These are phyloP conservation scores for Temnothorax nylanderi DNA, from an alignment of 1,140 invertebrate genomes.

Conservation along the genomic window DNA sequence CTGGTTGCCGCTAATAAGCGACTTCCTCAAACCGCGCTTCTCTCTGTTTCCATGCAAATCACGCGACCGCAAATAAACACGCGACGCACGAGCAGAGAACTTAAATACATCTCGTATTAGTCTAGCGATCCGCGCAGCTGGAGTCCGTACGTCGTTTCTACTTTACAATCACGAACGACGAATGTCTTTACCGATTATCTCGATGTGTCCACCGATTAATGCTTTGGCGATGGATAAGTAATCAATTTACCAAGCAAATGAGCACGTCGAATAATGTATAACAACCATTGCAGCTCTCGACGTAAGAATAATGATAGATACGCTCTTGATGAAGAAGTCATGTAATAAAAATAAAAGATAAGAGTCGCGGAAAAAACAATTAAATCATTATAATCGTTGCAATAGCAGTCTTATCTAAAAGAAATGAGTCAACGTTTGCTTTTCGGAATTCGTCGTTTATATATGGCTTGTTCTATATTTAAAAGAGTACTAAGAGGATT, in stretches of 20 bases:
- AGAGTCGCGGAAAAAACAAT: neutral
- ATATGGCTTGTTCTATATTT: neutral
- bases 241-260: neutral
- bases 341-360: neutral
- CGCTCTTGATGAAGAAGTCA: neutral
- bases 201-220: slow-evolving; percentile 8
- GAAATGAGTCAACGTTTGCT: neutral
- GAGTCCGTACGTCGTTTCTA: slow-evolving; percentile 50
- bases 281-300: neutral
- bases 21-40: slow-evolving; percentile 31
- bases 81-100: neutral
- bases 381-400: neutral
- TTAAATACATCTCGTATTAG: neutral
- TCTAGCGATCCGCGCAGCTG: neutral
- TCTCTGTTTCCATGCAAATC: slow-evolving; percentile 55
- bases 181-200: slow-evolving; percentile 24
- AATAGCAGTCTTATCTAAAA: neutral
- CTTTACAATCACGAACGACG: slow-evolving; percentile 58
- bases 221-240: neutral
- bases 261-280: neutral
- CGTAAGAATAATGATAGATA: neutral
- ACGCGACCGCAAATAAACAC: slow-evolving; percentile 42
- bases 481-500: neutral
- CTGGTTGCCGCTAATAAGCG: slow-evolving; percentile 42
- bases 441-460: neutral